Conservation (phyloP, 2,113 vertebrate genomes). For the Rhinichthys klamathensis region DNA sequence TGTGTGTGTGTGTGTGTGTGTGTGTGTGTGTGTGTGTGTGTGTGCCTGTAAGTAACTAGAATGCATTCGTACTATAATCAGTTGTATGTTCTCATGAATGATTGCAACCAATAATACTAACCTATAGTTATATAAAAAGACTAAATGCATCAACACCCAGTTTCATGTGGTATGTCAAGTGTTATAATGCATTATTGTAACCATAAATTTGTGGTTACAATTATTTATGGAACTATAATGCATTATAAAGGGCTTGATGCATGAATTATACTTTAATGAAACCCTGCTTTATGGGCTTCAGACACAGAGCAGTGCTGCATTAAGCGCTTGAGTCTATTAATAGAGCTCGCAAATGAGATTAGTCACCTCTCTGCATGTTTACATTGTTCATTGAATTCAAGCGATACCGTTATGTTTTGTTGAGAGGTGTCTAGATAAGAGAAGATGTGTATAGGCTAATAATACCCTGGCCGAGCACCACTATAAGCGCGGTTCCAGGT, state of each 20-base stretch:
- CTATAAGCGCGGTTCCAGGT: not conserved
- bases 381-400: conserved; percentile 77
- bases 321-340: conserved; percentile 67
- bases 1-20: too few relatives aligned
- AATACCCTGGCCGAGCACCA: not conserved
- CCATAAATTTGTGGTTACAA: not conserved
- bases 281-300: not conserved
- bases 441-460: not conserved
- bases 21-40: too few relatives aligned
- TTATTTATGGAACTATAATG: not conserved
- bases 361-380: conserved; percentile 74
- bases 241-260: not conserved
- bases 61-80: not conserved
- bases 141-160: not conserved
- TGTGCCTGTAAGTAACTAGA: not conserved
- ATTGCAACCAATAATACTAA: not conserved
- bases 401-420: conserved; percentile 17
- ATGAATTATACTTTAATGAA: not conserved
- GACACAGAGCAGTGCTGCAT: not conserved
- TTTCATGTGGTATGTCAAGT: not conserved
- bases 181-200: not conserved
- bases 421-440: not conserved
- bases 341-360: conserved; percentile 67
- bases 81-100: not conserved
- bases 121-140: not conserved